These are phyloP conservation scores for Rhynchomys soricoides DNA, from an alignment of 2,113 vertebrate species.

Conservation along the genomic window DNA sequence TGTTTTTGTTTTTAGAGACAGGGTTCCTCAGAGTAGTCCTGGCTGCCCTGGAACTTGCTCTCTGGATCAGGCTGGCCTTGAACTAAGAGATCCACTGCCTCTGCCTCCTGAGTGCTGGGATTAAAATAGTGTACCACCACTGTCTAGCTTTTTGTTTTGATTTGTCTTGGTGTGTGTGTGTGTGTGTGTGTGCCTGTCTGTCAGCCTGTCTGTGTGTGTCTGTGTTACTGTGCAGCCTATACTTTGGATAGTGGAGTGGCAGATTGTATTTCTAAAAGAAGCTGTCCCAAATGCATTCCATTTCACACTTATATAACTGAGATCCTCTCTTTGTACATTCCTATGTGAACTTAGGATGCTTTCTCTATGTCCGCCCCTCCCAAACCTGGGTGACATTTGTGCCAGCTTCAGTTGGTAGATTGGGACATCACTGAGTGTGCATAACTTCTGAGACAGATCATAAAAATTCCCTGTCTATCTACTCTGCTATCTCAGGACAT, in stretches of 20 bases:
- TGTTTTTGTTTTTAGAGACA: not conserved
- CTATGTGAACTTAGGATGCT: not conserved
- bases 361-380: not conserved
- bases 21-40: not conserved
- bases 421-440: not conserved
- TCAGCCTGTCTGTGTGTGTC: not conserved
- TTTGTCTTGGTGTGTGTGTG: not conserved
- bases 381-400: not conserved
- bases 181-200: not conserved
- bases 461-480: not conserved
- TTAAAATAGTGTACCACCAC: not conserved
- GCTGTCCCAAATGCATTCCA: not conserved
- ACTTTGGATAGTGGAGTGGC: not conserved
- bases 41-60: not conserved
- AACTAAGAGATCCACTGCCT: not conserved
- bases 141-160: not conserved
- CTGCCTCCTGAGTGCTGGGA: not conserved
- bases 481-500: not conserved
- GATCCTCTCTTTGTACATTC: not conserved
- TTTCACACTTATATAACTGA: not conserved
- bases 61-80: not conserved
- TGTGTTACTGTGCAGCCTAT: not conserved
- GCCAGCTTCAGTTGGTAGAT: not conserved
- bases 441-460: not conserved
- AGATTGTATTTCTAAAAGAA: constrained; percentile 16